A percentile compares a stretch with the other conserved stretches of the same genome.
These are phyloP conservation scores for Brachionus manjavacas DNA, from an alignment of 1,140 invertebrate genomes.

Conservation along the genomic window DNA sequence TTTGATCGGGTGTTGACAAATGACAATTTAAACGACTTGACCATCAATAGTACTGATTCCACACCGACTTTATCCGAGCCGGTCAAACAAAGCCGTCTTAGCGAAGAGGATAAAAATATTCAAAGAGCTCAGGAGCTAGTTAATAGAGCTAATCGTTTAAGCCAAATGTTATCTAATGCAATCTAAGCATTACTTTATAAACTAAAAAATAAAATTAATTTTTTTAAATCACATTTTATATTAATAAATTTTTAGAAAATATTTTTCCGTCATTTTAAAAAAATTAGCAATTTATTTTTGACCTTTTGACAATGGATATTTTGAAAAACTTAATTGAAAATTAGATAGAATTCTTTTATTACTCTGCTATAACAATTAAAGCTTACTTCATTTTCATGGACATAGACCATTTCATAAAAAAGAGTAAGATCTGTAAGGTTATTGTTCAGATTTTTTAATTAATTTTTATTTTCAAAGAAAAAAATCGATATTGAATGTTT, in stretches of 20 bases:
- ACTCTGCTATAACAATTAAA: too few relatives aligned
- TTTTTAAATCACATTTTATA: not conserved
- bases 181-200: not conserved
- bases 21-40: not conserved
- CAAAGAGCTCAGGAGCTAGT: not conserved
- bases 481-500: too few relatives aligned
- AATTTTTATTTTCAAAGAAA: too few relatives aligned
- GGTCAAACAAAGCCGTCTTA: not conserved
- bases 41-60: conserved; percentile 30
- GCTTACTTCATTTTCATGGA: too few relatives aligned
- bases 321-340: too few relatives aligned
- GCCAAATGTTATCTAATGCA: conserved; percentile 7
- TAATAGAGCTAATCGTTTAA: conserved; percentile 32
- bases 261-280: not conserved
- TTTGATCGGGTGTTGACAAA: not conserved
- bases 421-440: too few relatives aligned
- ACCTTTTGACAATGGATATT: too few relatives aligned
- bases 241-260: not conserved
- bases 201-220: not conserved
- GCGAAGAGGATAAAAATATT: conserved; percentile 17
- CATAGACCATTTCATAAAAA: too few relatives aligned
- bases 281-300: too few relatives aligned
- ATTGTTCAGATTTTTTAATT: too few relatives aligned
- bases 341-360: too few relatives aligned
- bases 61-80: conserved; percentile 11